Percentiles rank a stretch among this genome's conserved stretches.
phyloP scores from a whole-genome alignment of 2,797 vertebrate species.

The Crotalus adamanteus region DNA sequence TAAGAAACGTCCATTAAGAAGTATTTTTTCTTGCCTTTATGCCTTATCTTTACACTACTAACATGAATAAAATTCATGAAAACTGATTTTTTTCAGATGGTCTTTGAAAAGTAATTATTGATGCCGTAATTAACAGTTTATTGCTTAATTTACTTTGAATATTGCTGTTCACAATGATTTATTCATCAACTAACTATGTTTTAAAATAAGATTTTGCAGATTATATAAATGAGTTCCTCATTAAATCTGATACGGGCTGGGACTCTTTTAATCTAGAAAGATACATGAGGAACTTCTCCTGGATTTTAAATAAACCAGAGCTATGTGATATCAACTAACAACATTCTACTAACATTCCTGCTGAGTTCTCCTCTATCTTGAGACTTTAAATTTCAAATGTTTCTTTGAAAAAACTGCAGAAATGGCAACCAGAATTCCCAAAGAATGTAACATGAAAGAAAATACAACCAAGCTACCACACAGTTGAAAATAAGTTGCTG shows the following conservation, averaged over 20 bases:
- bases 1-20: neutral
- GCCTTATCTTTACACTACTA: neutral
- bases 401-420: neutral
- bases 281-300: neutral
- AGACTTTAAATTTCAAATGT: neutral
- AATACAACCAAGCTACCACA: neutral
- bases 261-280: neutral
- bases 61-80: neutral
- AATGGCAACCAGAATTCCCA: conserved; percentile 8
- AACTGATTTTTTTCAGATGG: neutral
- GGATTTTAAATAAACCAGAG: neutral
- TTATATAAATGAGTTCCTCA: conserved; percentile 30
- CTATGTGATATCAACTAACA: neutral
- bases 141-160: neutral
- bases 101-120: neutral
- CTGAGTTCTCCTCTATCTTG: neutral
- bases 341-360: neutral
- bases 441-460: conserved; percentile 12
- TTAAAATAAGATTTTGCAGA: conserved; percentile 30
- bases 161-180: conserved; percentile 2
- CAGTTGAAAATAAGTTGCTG: conserved; percentile 3
- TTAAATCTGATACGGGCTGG: conserved; percentile 23
- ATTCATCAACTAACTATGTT: conserved; percentile 20
- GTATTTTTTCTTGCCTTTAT: neutral
- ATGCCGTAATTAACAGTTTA: neutral